phyloP scores from a whole-genome alignment of 2,888 invertebrate genomes.

The Diabrotica balteata region DNA sequence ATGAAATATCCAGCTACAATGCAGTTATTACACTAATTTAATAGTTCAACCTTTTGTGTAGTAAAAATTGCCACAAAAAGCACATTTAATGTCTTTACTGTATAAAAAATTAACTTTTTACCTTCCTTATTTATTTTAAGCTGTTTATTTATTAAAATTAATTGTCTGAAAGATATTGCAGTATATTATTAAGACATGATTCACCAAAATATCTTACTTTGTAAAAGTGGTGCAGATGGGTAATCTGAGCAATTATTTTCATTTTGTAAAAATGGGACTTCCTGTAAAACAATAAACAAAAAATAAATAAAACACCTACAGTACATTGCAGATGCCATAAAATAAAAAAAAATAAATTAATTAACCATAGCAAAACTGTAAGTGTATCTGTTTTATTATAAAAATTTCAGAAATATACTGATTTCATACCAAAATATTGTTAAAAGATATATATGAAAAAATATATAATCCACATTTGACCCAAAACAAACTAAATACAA shows the following conservation, averaged over 20 bases:
- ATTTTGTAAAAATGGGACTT: slow-evolving; percentile 9
- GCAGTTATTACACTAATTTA: no score
- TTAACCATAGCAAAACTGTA: neutral
- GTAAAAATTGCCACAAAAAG: neutral
- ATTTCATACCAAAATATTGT: no score
- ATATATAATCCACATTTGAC: no score
- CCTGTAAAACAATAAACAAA: slow-evolving; percentile 10
- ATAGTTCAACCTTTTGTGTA: no score
- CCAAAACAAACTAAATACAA: no score
- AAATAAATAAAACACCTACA: neutral
- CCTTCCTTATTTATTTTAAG: no score
- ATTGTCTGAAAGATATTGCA: neutral
- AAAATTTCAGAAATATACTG: no score
- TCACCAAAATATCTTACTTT: slow-evolving; percentile 8
- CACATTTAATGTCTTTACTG: neutral
- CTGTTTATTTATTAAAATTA: no score
- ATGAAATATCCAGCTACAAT: no score
- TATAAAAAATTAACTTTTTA: neutral
- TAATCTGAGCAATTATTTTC: slow-evolving; percentile 7
- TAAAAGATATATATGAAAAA: no score
- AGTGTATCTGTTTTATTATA: no score
- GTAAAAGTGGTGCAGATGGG: slow-evolving; percentile 1
- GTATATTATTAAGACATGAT: neutral
- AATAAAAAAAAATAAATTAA: neutral
- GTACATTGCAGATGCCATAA: neutral